Conservation (phyloP, 2,113 vertebrate species). For the Tapirus terrestris region DNA sequence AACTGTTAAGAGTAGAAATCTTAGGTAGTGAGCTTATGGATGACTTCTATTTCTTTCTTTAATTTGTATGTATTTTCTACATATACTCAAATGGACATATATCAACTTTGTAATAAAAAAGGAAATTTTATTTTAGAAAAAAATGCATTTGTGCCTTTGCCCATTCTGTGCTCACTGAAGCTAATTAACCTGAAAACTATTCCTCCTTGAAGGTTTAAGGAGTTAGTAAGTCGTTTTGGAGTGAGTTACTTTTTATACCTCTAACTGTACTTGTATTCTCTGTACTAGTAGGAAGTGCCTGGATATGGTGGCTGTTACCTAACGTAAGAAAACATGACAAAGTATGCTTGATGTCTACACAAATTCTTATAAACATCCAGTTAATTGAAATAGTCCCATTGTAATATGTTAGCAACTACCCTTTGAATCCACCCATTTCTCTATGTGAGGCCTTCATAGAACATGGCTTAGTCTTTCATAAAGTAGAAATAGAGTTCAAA, state of each 20-base stretch:
- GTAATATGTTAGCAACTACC: background rate
- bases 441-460: background rate
- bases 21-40: background rate
- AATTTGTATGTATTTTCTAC: background rate
- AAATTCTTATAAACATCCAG: constrained; percentile 1
- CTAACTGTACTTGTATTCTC: background rate
- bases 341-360: constrained; percentile 4
- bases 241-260: constrained; percentile 56
- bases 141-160: constrained; percentile 19
- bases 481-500: background rate
- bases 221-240: constrained; percentile 64
- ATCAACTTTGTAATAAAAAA: constrained; percentile 33
- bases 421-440: constrained; percentile 3
- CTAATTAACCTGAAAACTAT: constrained; percentile 67
- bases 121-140: constrained; percentile 56
- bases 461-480: background rate
- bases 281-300: background rate
- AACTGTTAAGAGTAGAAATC: background rate
- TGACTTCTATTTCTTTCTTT: background rate
- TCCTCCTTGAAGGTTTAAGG: constrained; percentile 72
- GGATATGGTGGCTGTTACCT: background rate
- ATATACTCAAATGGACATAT: background rate
- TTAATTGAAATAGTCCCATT: constrained; percentile 13
- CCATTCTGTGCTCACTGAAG: constrained; percentile 47
- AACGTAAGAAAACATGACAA: constrained; percentile 19